Base-by-base conservation (phyloP, 2,113 vertebrate species). In the Laterallus jamaicensis region DNA sequence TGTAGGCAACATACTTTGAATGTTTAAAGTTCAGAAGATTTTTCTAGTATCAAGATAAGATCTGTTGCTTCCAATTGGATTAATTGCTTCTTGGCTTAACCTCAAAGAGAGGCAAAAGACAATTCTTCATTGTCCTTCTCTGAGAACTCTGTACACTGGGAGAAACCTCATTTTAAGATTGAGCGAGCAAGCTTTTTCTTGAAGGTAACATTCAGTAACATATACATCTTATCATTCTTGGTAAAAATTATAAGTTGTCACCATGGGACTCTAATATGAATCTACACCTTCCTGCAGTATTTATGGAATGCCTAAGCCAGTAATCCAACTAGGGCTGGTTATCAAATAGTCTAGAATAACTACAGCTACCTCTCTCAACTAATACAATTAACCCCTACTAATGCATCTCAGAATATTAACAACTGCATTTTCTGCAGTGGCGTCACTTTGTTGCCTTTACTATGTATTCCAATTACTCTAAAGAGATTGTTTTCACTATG, bases 1-100 rank as follows among this genome's bases (percentile, higher is more conserved):
- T 11, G 26, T 19, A 5, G 37, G 12, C 20, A 86, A 42, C 7
- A 13, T 12, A n/a, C 5, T 89, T 85, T 4, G 59, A 59, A 25
- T 59, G 42, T 32, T 91, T 70, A 54, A 69, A 29, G 39, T 42
- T 22, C 84, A 71, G 52, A 55, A 73, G 24, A 24, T 84, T 93
- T 82, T 79, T 64, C 26, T 54, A 54, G 47, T 82, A 64, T 62
- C 42, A 79, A 79, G 13, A 17, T 29, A 75, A 76, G 39, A 60
- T 82, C 58, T 79, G 11, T 50, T 87, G 25, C 39, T 91, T 82
- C 40, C 58, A 82, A 44, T 90, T 76, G 82, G 63, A 85, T 85
- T 79, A 93, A 93, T 89, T 91, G 56, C 26, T 69, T 84, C 60
- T 75, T 92, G 67, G 76, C n/a, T 94, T 88, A 82, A 58, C 35